These are phyloP conservation scores for Diorhabda carinulata DNA, from an alignment of 1,140 invertebrate species.

Conservation along the genomic window DNA sequence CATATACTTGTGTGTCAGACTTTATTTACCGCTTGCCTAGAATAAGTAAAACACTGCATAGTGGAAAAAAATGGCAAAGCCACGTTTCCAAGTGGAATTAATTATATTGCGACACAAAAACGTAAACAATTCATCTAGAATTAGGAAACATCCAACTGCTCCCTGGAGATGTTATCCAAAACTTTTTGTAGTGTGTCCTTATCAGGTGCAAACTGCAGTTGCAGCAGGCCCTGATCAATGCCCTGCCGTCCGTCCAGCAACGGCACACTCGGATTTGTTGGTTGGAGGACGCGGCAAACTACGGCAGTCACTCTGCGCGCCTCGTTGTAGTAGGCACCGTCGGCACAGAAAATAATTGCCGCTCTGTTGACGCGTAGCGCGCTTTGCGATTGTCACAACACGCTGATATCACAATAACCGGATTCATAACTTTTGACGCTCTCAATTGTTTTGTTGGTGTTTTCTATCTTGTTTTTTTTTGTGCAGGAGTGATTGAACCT, in stretches of 20 bases:
- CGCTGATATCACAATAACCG: neutral
- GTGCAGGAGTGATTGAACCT: too few relatives aligned
- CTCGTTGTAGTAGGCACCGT: slow-evolving; percentile 8
- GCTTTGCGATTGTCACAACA: slow-evolving; percentile 4
- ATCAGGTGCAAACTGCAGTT: slow-evolving; percentile 17
- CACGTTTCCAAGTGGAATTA: too few relatives aligned
- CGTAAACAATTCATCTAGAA: too few relatives aligned
- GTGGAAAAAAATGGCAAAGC: too few relatives aligned
- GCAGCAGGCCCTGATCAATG: slow-evolving; percentile 4
- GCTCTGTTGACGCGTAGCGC: neutral
- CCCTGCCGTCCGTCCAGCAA: slow-evolving; percentile 5
- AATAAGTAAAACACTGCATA: too few relatives aligned
- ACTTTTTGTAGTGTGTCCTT: neutral
- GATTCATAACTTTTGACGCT: too few relatives aligned
- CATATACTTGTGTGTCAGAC: too few relatives aligned
- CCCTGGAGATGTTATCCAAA: neutral
- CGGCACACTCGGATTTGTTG: slow-evolving; percentile 3
- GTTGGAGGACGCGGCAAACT: slow-evolving; percentile 11
- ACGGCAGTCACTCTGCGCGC: slow-evolving; percentile 10
- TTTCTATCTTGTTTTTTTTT: too few relatives aligned
- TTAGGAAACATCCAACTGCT: neutral
- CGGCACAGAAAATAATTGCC: slow-evolving; percentile 1
- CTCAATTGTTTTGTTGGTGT: too few relatives aligned
- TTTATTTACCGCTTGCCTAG: too few relatives aligned
- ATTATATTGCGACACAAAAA: too few relatives aligned